Conservation (phyloP, 2,113 vertebrate genomes). For the Loxodonta africana region DNA sequence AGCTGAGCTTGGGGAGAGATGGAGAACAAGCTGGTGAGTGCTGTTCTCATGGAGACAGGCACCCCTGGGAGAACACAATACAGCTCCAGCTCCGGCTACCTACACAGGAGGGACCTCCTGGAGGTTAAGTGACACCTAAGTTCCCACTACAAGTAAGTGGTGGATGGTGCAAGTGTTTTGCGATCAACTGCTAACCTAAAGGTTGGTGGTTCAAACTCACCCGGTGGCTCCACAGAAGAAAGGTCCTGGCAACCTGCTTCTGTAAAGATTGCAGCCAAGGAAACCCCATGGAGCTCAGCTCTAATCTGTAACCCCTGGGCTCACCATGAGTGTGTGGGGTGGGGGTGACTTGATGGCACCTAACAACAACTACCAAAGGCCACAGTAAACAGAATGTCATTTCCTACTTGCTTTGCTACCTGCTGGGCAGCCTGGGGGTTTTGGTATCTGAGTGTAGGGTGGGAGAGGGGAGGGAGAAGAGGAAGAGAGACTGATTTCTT, state of each 20-base stretch:
- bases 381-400: background rate
- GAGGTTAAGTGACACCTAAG: background rate
- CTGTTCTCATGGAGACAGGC: background rate
- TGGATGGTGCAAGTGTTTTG: background rate
- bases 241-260: background rate
- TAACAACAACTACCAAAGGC: background rate
- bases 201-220: background rate
- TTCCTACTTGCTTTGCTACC: background rate
- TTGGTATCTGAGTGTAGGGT: background rate
- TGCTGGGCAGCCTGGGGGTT: background rate
- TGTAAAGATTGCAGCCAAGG: background rate
- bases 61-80: background rate
- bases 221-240: background rate
- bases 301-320: background rate
- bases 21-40: background rate
- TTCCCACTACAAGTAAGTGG: background rate
- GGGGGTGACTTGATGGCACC: background rate
- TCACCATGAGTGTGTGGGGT: background rate
- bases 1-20: background rate
- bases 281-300: background rate
- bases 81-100: too few relatives aligned
- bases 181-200: background rate
- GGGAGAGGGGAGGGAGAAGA: background rate
- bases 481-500: background rate
- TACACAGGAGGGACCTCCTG: background rate